Base-by-base conservation (phyloP, 2,113 vertebrate genomes). In the Lamprotornis superbus region DNA sequence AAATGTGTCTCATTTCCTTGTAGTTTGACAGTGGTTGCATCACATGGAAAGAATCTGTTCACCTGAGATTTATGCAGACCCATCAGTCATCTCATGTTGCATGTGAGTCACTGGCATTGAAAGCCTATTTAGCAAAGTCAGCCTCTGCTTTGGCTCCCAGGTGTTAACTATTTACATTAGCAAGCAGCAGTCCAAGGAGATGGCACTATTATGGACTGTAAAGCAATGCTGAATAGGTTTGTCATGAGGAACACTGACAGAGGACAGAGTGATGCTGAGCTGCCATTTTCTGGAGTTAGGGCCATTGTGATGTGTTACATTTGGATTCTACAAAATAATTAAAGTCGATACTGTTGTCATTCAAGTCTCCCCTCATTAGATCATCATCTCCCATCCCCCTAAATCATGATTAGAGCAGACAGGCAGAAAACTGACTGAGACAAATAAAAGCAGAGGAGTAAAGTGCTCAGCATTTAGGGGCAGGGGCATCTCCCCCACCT, bases 121-220 rank as follows among this genome's bases (percentile, higher is more conserved):
- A 94, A 88, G 44, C 33, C 60, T 63, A 5, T 74, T 95, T 80
- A 86, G 68, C 90, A 78, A 52, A 55, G 31, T 50, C 87, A 92
- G 57, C 33, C 44, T 80, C 75, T 83, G 68, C 79, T 90, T 67
- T 85, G 71, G 85, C 71, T 91, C 8, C 24, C 69, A 84, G 46
- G 57, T 91, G 69, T n/a, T 89, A 91, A 95, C 87, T 73, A 80
- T 52, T 86, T 73, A 77, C 46, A 73, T 79, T 76, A 94, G 78
- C 61, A 84, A 89, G 83, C 77, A 87, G 64, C 87, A 87, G n/a
- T 42, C 75, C 47, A 59, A 93, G 75, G 42, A 53, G 55, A 31
- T 50, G 59, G 63, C 90, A 94, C 33, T 37, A 20, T 55, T 77
- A 78, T 25, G 75, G 59, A 39, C 52, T 74, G 27, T 52, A 33